Base-by-base conservation (phyloP, 2,113 vertebrate genomes). In the Hyla sarda region DNA sequence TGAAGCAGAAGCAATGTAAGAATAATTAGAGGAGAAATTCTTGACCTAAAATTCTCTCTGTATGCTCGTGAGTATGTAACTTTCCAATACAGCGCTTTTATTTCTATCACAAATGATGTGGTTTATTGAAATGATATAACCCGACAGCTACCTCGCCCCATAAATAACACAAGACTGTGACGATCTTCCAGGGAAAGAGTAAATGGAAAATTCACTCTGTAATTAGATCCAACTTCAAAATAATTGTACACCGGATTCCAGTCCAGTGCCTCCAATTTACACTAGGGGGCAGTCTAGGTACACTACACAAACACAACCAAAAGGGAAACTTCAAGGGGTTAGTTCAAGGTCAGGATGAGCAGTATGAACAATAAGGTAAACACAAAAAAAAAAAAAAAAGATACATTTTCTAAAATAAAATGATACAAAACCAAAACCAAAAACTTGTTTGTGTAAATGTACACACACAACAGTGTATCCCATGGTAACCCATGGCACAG, bases 281-380 rank as follows among this genome's bases (percentile, higher is more conserved):
- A 85, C 84, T 45, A 65, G 84, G 45, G 30, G 75, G 84, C 75
- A 69, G 65, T 28, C 13, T 14, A 56, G 58, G 9, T 65, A 25
- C 30, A 72, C 23, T 37, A 32, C 5, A 11, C 11, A 13, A 10
- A 37, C 2, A 10, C 30, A n/a, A 32, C 5, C 32, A 1, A 50
- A 52, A 54, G 72, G 13, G 37, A 52, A n/a, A 54, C 52, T 30
- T 72, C 3, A 23, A 34, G 7, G 25, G 17, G 5, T 32, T 6
- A n/a, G 50, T 14, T 82, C 28, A 72, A 56, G 45, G 56, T 81
- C 78, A 25, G 37, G 13, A 16, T 25, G 34, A 81, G n/a, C 34
- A 65, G 37, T 16, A 81, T 28, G 7, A 81, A 47, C 34, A 48
- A 47, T 58, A 10, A 45, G 4, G 12, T 8, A 4, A 7, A 21